These are phyloP conservation scores for Nothoprocta pentlandii DNA, from an alignment of 2,113 vertebrate species.

Conservation along the genomic window DNA sequence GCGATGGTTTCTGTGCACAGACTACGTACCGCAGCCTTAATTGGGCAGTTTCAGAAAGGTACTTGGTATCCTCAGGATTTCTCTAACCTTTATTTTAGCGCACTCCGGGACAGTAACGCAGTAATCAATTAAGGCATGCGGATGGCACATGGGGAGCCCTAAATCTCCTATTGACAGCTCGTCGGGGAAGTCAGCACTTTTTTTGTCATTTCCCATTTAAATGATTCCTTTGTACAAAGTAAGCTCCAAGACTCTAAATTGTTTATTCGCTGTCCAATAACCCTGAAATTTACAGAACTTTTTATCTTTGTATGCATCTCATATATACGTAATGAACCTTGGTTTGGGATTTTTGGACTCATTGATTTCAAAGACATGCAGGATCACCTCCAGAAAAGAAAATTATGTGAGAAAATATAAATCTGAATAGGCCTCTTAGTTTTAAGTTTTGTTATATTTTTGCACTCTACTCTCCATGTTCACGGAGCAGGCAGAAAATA, in stretches of 20 bases:
- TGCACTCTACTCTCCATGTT: background rate
- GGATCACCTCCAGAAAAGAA: background rate
- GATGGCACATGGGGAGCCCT: slow-evolving; percentile 46
- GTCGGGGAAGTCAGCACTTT: slow-evolving; percentile 41
- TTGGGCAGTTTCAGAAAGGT: slow-evolving; percentile 75
- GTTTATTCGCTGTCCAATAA: background rate
- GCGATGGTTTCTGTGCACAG: slow-evolving; percentile 15
- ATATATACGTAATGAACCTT: background rate
- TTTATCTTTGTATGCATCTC: background rate
- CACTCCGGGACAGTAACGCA: slow-evolving; percentile 52
- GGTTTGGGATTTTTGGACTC: background rate
- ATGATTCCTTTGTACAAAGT: slow-evolving; percentile 20
- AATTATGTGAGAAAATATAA: background rate
- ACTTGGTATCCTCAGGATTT: slow-evolving; percentile 75
- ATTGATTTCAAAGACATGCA: background rate
- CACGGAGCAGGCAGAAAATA: background rate
- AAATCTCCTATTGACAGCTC: slow-evolving; percentile 67
- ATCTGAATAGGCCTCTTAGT: background rate
- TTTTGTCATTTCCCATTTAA: slow-evolving; percentile 29
- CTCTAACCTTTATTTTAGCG: slow-evolving; percentile 79
- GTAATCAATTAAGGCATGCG: slow-evolving; percentile 46
- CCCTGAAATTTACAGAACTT: background rate
- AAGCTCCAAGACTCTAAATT: background rate
- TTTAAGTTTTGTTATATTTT: background rate
- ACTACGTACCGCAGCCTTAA: slow-evolving; percentile 72